Evolutionary conservation across 92 coral and sea anemone species (phyloP), one percentile per base, ranked within the genome.

Genomic region (Metridium senile): DNA sequence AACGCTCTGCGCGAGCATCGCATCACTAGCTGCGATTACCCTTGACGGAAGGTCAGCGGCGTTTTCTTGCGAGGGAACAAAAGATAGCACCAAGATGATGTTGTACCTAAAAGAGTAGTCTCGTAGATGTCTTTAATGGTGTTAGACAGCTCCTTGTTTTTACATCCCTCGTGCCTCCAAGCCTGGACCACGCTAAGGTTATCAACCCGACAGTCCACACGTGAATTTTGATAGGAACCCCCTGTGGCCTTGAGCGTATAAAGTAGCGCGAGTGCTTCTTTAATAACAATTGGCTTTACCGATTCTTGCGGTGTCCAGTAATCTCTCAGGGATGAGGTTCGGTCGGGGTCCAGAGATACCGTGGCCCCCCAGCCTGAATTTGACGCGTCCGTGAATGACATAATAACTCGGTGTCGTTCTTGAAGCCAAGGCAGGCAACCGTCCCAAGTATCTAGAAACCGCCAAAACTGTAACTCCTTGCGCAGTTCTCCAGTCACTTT

Each of bases 311-410:
- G 68, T 16, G 32, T n/a, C 90, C 88, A 89, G 78, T 69, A 86
- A 74, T 75, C 88, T 53, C 86, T 86, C 43, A 82, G 46, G 88
- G 81, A 16, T 71, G 65, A 9, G 62, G 80, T 10, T 69, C 27
- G n/a, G n/a, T n/a, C 74, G 33, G 71, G 34, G n/a, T n/a, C n/a
- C n/a, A n/a, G 72, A 32, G 66, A 86, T 61, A 27, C 73, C 69
- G 29, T 83, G 86, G 32, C n/a, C n/a, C 86, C 88, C 86, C 93
- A 89, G 10, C 90, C 94, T 13, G 88, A 82, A 58, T 86, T 86
- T 25, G 86, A 89, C 0, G 94, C 94, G 65, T 86, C 84, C 51
- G 83, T 75, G 76, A 11, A 82, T 33, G 70, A 81, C 70, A 45
- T 19, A 47, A 82, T 52, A 27, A 74, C 82, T 13, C 31, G 72